Evolutionary conservation across 2,888 invertebrate genomes (phyloP).

Genomic region (Congeria kusceri): DNA sequence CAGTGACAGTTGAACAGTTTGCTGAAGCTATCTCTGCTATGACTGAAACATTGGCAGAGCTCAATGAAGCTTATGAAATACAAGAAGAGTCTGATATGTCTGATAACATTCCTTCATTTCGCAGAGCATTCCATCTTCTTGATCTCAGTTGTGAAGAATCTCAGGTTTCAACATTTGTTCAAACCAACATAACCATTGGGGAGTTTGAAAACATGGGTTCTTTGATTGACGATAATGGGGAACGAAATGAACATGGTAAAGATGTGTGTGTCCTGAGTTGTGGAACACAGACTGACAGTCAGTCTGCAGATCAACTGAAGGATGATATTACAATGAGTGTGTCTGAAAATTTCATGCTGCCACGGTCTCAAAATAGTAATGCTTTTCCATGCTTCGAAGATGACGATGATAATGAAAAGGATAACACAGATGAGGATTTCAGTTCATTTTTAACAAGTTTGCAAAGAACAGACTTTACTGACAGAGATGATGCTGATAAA

Average conservation of each 20-base stretch:
- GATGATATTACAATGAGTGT: not conserved
- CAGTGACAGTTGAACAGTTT: constrained; percentile 4
- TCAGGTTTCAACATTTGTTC: constrained; percentile 12
- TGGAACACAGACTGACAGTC: constrained; percentile 29
- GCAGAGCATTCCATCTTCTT: constrained; percentile 38
- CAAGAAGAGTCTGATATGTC: constrained; percentile 15
- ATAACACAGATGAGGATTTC: too few species aligned
- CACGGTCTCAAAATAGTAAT: too few species aligned
- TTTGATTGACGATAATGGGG: constrained; percentile 48
- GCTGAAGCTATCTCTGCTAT: constrained; percentile 5
- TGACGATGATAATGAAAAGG: too few species aligned
- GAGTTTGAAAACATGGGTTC: constrained; percentile 26
- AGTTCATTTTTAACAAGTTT: too few species aligned
- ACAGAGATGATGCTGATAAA: too few species aligned
- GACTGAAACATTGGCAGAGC: constrained; percentile 4
- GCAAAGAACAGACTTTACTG: too few species aligned
- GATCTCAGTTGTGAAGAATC: constrained; percentile 13
- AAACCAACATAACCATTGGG: constrained; percentile 46
- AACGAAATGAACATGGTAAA: constrained; percentile 31
- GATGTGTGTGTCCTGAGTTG: constrained; percentile 10
- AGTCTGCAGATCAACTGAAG: constrained; percentile 10
- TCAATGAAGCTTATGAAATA: constrained; percentile 6
- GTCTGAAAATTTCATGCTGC: too few species aligned
- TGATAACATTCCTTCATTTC: constrained; percentile 42
- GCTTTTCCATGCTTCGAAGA: too few species aligned